Conservation (phyloP, 2,797 vertebrate genomes). For the Pampus argenteus region DNA sequence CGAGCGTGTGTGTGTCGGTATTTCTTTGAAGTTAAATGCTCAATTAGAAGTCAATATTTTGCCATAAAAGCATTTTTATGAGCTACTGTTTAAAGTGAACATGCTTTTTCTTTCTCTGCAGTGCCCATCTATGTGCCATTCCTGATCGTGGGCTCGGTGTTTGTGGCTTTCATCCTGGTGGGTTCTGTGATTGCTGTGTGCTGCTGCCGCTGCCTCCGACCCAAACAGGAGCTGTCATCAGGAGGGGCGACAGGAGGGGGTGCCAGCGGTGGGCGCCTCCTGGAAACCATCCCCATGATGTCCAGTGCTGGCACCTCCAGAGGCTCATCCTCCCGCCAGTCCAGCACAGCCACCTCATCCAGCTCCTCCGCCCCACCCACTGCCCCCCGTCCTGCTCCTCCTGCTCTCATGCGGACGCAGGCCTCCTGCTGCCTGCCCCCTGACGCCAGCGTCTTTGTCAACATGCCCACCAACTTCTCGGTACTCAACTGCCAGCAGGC, state of each 20-base stretch:
- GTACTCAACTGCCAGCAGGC: conserved; percentile 98
- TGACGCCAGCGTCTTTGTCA: conserved; percentile 94
- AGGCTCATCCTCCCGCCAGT: conserved; percentile 96
- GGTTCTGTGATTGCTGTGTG: conserved; percentile 95
- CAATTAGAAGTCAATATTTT: conserved; percentile 13
- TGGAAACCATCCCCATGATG: conserved; percentile 99
- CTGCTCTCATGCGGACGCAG: conserved; percentile 88
- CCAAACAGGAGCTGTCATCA: conserved; percentile 94
- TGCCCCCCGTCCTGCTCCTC: conserved; percentile 76
- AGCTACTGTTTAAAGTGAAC: background rate
- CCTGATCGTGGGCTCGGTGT: conserved; percentile 97
- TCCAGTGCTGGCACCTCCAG: conserved; percentile 91
- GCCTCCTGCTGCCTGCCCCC: conserved; percentile 94
- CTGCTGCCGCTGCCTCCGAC: conserved; percentile 96
- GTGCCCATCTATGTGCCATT: conserved; percentile 99
- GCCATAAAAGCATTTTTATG: background rate
- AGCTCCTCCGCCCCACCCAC: conserved; percentile 94
- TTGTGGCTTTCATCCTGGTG: conserved; percentile 96
- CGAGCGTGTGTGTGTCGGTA: background rate
- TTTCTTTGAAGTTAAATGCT: conserved; percentile 34
- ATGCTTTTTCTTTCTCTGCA: conserved; percentile 68
- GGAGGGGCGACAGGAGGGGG: conserved; percentile 87
- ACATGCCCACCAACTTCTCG: conserved; percentile 98
- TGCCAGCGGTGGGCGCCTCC: conserved; percentile 85
- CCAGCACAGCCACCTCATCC: conserved; percentile 96